Conservation (phyloP, 2,113 vertebrate genomes). For the Clupea harengus region DNA sequence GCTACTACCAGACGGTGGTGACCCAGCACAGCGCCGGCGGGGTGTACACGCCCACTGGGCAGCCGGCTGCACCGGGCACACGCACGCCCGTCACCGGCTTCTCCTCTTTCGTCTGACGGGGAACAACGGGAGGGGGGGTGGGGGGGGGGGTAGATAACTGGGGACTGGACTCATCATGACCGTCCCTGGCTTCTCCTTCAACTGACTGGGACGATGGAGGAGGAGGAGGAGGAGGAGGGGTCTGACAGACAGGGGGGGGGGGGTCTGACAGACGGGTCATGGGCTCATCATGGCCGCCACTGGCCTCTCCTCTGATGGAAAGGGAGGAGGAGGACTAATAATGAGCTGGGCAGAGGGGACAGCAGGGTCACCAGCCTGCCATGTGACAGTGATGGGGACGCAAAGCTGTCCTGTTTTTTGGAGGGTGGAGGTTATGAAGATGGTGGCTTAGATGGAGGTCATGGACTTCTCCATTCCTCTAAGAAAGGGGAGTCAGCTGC, state of each 20-base stretch:
- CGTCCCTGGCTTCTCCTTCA: background rate
- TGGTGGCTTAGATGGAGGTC: background rate
- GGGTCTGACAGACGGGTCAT: background rate
- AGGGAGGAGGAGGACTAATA: too few species aligned
- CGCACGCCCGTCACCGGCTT: conserved; percentile 93
- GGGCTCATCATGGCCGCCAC: background rate
- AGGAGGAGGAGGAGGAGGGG: background rate
- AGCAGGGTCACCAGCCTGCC: background rate
- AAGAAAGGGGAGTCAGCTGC: background rate
- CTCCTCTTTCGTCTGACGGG: conserved; percentile 91
- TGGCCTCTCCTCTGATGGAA: background rate
- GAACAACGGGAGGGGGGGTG: background rate
- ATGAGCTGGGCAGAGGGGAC: background rate
- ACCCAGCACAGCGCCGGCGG: conserved; percentile 93
- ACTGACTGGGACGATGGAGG: background rate
- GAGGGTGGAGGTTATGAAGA: background rate
- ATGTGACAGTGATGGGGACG: too few species aligned
- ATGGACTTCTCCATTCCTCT: background rate
- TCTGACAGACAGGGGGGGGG: background rate
- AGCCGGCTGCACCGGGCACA: conserved; percentile 76
- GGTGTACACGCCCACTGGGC: conserved; percentile 83
- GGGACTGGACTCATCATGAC: background rate
- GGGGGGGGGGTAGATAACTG: background rate
- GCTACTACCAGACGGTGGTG: conserved; percentile 90
- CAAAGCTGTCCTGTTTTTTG: background rate